Conservation (phyloP, 1,140 invertebrate genomes). For the Pygmarrhopalites habei region DNA sequence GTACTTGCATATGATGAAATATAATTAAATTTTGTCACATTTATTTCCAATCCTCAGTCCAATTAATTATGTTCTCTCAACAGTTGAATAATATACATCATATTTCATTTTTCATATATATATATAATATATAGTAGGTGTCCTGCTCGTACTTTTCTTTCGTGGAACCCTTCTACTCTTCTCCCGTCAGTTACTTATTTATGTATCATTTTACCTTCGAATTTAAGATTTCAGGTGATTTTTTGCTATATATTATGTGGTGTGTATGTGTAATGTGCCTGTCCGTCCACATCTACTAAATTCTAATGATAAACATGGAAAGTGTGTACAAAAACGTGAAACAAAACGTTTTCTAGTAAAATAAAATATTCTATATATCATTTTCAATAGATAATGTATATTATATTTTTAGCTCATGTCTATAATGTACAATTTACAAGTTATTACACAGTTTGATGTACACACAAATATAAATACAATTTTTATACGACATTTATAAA, state of each 20-base stretch:
- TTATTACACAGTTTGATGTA: background rate
- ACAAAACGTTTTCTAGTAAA: background rate
- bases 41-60: constrained; percentile 18
- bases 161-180: too few relatives aligned
- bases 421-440: too few relatives aligned
- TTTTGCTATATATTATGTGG: background rate
- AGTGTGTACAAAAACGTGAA: background rate
- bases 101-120: background rate
- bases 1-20: constrained; percentile 15
- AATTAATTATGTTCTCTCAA: too few relatives aligned
- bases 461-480: background rate
- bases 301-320: background rate
- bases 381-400: background rate
- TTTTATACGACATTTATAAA: background rate
- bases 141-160: background rate
- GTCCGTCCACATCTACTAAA: background rate
- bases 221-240: background rate
- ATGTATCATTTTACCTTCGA: too few relatives aligned
- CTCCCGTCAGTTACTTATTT: too few relatives aligned
- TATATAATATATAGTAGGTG: background rate
- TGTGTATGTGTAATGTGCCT: background rate
- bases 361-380: background rate
- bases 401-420: background rate
- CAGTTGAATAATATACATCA: too few relatives aligned
- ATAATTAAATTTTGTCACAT: constrained; percentile 15